Conservation (phyloP, 1,140 invertebrate genomes). For the Branchinecta lindahli region DNA sequence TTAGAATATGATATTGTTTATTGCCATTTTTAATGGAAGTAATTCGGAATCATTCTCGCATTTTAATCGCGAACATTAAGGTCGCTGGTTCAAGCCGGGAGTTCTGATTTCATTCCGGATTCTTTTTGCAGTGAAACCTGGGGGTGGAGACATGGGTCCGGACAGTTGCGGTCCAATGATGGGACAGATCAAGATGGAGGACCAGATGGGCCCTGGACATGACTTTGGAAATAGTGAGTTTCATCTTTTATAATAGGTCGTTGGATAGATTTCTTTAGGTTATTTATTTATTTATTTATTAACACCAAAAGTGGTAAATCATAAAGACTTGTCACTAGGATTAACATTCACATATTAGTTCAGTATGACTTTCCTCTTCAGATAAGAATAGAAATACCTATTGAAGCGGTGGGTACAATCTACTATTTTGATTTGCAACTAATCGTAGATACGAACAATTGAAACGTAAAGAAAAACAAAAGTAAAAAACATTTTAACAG, state of each 20-base stretch:
- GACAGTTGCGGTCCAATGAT: slow-evolving; percentile 17
- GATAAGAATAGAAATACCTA: not conserved
- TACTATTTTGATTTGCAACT: too few species aligned
- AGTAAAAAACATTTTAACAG: not conserved
- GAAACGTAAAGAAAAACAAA: too few species aligned
- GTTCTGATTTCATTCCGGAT: not conserved
- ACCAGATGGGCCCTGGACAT: slow-evolving; percentile 13
- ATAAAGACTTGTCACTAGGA: too few species aligned
- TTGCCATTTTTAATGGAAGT: not conserved
- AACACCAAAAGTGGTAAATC: too few species aligned
- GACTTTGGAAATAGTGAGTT: slow-evolving; percentile 19
- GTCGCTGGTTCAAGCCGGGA: not conserved
- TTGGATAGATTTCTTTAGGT: not conserved
- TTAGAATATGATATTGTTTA: not conserved
- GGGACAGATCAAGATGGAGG: slow-evolving; percentile 20
- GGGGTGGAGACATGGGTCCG: slow-evolving; percentile 15
- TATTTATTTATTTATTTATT: too few species aligned
- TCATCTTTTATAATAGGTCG: not conserved
- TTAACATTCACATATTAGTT: too few species aligned
- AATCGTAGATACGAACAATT: too few species aligned
- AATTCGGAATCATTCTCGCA: not conserved
- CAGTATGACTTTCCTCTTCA: not conserved
- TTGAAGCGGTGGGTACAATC: too few species aligned
- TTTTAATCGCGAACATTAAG: not conserved
- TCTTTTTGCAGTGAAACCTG: slow-evolving; percentile 16